Evolutionary conservation across 1,140 invertebrate species (phyloP), one percentile per base, ranked within the genome.

Genomic region (Pentalonia nigronervosa): DNA sequence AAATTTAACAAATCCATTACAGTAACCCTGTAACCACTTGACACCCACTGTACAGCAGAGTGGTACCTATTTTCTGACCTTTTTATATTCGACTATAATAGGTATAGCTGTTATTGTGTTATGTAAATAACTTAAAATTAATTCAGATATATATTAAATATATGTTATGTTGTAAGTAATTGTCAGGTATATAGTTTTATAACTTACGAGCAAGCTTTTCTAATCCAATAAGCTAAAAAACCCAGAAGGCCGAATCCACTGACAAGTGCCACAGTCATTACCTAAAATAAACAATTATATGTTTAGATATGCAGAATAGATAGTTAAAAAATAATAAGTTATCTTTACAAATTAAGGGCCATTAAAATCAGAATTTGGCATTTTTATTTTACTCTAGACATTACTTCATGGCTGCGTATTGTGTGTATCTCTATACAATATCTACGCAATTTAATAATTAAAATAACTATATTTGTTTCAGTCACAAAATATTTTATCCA

Each of bases 181-280:
- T n/a, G n/a, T n/a, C n/a, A n/a, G 20, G 50, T 53, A 23, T 53
- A 23, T 53, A 23, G 48, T 50, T 48, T 48, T 48, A 48, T 53
- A 53, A 91, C 36, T 93, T 94, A 94, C 94, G 94, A 94, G 94
- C 94, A 94, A 90, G 94, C 94, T 90, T 94, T 94, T 50, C 94
- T 90, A 8, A 94, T 90, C 94, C 94, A 94, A 93, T 94, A 94
- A 45, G 94, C 94, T 41, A 94, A 87, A 30, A 94, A 94, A 30
- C 94, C 94, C 30, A 94, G 91, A 36, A 94, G 91, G 23, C 94
- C 94, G 81, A 94, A 94, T 76, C 94, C 94, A 93, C 94, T 94
- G 60, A 94, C 94, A 91, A 94, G 90, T 60, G 94, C 94, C 47
- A 94, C 90, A 47, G 94, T 94, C 87, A 94, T 90, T 34, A 94